Base-by-base conservation (phyloP, 2,113 vertebrate genomes). In the Panurus biarmicus region DNA sequence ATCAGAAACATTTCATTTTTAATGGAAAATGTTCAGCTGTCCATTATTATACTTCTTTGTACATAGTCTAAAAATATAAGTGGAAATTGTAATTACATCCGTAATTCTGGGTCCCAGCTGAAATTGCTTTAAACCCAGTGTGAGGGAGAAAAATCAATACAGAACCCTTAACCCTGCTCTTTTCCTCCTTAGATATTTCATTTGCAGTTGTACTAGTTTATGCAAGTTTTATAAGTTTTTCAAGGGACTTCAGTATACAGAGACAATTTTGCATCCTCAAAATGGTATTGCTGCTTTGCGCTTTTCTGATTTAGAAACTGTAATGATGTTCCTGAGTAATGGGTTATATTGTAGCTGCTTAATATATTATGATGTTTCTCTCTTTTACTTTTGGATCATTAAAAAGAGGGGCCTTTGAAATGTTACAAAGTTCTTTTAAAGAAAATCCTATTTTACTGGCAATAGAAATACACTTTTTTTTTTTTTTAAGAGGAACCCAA, bases 31-130 rank as follows among this genome's bases (percentile, higher is more conserved):
- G 35, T 85, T 95, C 94, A 94, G 70, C 93, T 96, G 95, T 74
- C 77, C 78, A 19, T 97, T 95, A 95, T 93, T 96, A 69, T 78
- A 80, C 81, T 94, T 93, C 85, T 95, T 96, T 95, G 90, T 93
- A 93, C 58, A 56, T 76, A 94, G 87, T 85, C 87, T 96, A 94
- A 95, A 95, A 79, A 91, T 96, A 96, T 69, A 94, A 82, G 94
- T 92, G 56, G 85, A 95, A 95, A 94, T 87, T 93, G 91, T 72
- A 90, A 95, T 96, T 96, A 94, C 64, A 74, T 93, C 78, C 90
- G 79, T 94, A 95, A 47, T 95, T 85, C 86, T 84, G 47, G 51
- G 23, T 93, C 95, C 89, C 73, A 87, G 91, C 73, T 95, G 96
- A 97, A 96, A 95, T 92, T 10, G 12, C 85, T 97, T 95, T 67